Percentiles rank a stretch among this genome's conserved stretches.
These are phyloP conservation scores for Pilophorus perplexus DNA, from an alignment of 2,888 invertebrate genomes.

Conservation along the genomic window DNA sequence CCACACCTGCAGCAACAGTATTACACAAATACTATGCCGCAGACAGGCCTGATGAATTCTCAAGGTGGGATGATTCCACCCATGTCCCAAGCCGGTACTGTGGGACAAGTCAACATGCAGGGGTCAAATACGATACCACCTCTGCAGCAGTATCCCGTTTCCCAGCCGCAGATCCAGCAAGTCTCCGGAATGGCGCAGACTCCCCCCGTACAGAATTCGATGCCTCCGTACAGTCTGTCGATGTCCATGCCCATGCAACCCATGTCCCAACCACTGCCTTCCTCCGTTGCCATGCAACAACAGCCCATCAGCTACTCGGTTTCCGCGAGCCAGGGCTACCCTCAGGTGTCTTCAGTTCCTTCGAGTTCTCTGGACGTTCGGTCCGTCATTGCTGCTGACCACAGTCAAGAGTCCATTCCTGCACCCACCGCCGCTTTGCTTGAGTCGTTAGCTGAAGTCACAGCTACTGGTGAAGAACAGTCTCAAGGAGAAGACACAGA, in stretches of 20 bases:
- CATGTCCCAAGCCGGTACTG: conserved; percentile 27
- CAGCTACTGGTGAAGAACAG: conserved; percentile 53
- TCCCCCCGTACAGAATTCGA: conserved; percentile 44
- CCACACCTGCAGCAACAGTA: conserved; percentile 45
- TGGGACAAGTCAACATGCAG: conserved; percentile 42
- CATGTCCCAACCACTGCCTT: conserved; percentile 38
- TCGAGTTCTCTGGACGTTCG: conserved; percentile 35
- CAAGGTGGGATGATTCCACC: conserved; percentile 44
- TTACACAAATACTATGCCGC: conserved; percentile 42
- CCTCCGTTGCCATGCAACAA: conserved; percentile 38
- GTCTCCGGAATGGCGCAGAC: conserved; percentile 43
- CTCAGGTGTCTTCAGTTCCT: conserved; percentile 40
- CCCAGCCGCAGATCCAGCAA: conserved; percentile 39
- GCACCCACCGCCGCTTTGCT: conserved; percentile 51
- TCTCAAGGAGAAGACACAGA: conserved; percentile 55
- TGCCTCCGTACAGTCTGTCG: conserved; percentile 41
- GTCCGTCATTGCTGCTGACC: conserved; percentile 31
- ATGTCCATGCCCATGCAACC: conserved; percentile 44
- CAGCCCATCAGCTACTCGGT: conserved; percentile 41
- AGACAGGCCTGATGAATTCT: conserved; percentile 51
- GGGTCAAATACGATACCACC: conserved; percentile 40
- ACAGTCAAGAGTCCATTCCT: conserved; percentile 29
- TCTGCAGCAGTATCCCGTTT: conserved; percentile 41
- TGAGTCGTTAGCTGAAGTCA: conserved; percentile 54
- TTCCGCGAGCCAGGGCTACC: conserved; percentile 18